Conservation (phyloP, 2,113 vertebrate genomes). For the Rhinolophus sinicus region DNA sequence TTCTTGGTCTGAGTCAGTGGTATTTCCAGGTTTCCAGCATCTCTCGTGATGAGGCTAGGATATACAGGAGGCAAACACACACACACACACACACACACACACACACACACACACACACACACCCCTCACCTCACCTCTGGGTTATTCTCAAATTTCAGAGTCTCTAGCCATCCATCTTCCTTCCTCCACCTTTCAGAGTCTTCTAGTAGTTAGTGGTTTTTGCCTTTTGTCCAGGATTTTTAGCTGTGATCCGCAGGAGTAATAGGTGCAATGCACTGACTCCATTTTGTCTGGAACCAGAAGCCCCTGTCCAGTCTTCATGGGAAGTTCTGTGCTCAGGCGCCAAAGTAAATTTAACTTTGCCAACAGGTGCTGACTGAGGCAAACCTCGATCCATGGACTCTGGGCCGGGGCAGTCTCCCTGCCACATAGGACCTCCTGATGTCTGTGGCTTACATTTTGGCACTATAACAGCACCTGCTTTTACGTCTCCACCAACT, state of each 20-base stretch:
- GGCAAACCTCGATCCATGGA: not conserved
- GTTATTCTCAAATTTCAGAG: not conserved
- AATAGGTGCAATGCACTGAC: not conserved
- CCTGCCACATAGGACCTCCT: not conserved
- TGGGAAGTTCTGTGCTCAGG: not conserved
- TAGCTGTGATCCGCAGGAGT: not conserved
- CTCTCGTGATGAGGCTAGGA: not conserved
- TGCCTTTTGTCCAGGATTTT: not conserved
- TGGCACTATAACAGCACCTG: not conserved
- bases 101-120: not conserved
- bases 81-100: not conserved
- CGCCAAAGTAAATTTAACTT: not conserved
- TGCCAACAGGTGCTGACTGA: not conserved
- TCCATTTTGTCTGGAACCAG: not conserved
- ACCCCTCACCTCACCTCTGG: not conserved
- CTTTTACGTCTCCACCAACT: not conserved
- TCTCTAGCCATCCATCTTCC: not conserved
- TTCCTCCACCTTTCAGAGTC: not conserved
- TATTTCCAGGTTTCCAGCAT: not conserved
- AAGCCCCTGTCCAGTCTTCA: not conserved
- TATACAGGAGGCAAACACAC: not conserved
- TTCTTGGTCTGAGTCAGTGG: not conserved
- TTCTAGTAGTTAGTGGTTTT: not conserved
- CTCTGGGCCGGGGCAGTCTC: not conserved
- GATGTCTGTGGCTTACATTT: no score